Evolutionary conservation across 2,888 invertebrate species (phyloP), one percentile per base, ranked within the genome.

Genomic region (Chloroclystis v-ata): DNA sequence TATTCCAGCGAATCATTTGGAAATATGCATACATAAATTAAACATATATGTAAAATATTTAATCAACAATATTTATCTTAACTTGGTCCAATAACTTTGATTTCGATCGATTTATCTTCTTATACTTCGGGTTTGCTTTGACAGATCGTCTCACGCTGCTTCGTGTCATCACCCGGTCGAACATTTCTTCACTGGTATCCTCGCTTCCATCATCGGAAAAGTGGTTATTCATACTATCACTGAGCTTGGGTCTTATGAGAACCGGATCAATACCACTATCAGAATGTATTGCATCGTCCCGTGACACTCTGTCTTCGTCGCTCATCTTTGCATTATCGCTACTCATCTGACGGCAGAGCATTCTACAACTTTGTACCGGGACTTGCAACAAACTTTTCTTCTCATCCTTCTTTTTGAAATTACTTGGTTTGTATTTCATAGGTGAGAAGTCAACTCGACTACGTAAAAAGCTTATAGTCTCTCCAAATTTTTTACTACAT

Each of bases 81-180:
- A 86, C 78, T 54, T 86, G 87, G 49, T 84, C 87, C 37, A 87
- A 55, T 16, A 86, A 69, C 59, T 87, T 87, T 1, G 87, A 85
- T 69, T 87, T 87, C 29, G 71, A 72, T 61, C 87, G 69, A 62
- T 76, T 87, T 35, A 87, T 87, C 65, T 87, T 87, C 57, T 87
- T 87, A 56, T 87, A 87, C 57, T 87, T 87, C n/a, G 87, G 87
- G 56, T 87, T 87, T 0, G 82, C 83, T 72, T 87, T 87, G 1
- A 86, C 82, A 1, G 87, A 87, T 60, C 82, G 67, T 61, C 87
- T 70, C 10, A 84, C 69, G 52, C 87, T 87, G 52, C 77, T 86
- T 61, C 87, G 78, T 0, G 78, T 76, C 87, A 87, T 87, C 0
- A 87, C 86, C 60, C 86, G 72, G 28, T 87, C 82, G 46, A 87